Conservation (phyloP, 2,797 vertebrate species). For the Lates japonicus region DNA sequence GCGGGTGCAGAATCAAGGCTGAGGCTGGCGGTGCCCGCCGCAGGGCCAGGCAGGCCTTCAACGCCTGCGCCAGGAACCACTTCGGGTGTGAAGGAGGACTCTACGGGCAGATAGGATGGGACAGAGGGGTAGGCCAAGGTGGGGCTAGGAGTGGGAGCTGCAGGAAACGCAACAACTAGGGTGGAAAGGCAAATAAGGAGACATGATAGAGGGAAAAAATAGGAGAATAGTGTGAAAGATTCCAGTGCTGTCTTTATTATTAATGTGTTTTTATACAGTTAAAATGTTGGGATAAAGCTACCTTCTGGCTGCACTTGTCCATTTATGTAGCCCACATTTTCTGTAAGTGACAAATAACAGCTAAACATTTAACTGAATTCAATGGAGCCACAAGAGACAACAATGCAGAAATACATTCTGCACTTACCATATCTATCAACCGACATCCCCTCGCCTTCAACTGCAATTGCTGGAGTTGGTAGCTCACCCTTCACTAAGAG, state of each 20-base stretch:
- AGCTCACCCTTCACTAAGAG: constrained; percentile 68
- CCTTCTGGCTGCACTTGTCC: constrained; percentile 82
- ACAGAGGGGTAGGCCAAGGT: constrained; percentile 38
- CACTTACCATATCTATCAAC: constrained; percentile 65
- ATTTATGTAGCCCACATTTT: constrained; percentile 74
- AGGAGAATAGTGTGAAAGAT: not conserved
- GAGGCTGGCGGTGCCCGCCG: constrained; percentile 32
- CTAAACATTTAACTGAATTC: constrained; percentile 3
- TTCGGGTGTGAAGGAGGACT: constrained; percentile 55
- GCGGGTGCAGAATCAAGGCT: constrained; percentile 30
- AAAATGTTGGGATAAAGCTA: constrained; percentile 24
- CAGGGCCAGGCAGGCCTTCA: constrained; percentile 38
- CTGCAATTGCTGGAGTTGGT: constrained; percentile 42
- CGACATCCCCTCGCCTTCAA: constrained; percentile 48
- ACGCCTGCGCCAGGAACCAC: constrained; percentile 10
- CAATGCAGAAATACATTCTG: not conserved
- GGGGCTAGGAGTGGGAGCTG: constrained; percentile 55
- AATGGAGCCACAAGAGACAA: not conserved
- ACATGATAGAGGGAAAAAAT: not conserved
- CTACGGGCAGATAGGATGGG: constrained; percentile 44
- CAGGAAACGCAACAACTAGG: constrained; percentile 66
- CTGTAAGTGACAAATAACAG: constrained; percentile 60
- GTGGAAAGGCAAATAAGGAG: not conserved
- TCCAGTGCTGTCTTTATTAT: not conserved
- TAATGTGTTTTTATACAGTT: not conserved